These are phyloP conservation scores for Lepeophtheirus nordmannii DNA, from an alignment of 2,888 invertebrate species.

Conservation along the genomic window DNA sequence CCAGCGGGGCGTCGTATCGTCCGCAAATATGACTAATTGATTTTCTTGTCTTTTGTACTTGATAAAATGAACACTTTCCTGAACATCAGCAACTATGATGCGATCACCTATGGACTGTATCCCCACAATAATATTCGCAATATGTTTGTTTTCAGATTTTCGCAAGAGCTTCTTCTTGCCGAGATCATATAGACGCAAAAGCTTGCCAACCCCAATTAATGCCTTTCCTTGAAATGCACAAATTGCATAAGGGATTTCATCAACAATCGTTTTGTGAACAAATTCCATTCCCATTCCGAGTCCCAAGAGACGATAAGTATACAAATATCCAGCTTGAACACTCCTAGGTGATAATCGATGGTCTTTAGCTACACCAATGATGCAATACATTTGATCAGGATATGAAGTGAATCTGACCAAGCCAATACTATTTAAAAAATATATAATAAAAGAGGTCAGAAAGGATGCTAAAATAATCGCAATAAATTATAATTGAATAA, in stretches of 20 bases:
- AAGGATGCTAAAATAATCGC: not conserved
- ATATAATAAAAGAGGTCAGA: not conserved
- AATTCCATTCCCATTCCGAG: constrained; percentile 73
- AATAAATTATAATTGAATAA: constrained; percentile 5
- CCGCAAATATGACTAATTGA: constrained; percentile 92
- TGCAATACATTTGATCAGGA: constrained; percentile 47
- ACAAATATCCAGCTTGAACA: constrained; percentile 63
- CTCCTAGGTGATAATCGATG: constrained; percentile 71
- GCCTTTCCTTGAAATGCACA: constrained; percentile 80
- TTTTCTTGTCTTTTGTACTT: constrained; percentile 89
- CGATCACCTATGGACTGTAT: constrained; percentile 87
- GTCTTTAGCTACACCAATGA: constrained; percentile 83
- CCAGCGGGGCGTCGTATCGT: constrained; percentile 71
- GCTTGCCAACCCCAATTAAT: constrained; percentile 77
- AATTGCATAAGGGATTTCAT: constrained; percentile 76
- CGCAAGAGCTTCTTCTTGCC: constrained; percentile 88
- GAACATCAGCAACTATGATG: constrained; percentile 85
- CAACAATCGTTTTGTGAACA: constrained; percentile 79
- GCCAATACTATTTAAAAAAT: constrained; percentile 43
- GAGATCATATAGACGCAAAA: constrained; percentile 82
- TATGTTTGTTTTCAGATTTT: constrained; percentile 96
- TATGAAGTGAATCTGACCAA: constrained; percentile 57
- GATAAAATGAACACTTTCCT: constrained; percentile 90
- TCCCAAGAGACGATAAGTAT: constrained; percentile 52
- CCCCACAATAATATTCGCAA: constrained; percentile 83